Base-by-base conservation (phyloP, 2,113 vertebrate species). In the Pygoscelis adeliae region DNA sequence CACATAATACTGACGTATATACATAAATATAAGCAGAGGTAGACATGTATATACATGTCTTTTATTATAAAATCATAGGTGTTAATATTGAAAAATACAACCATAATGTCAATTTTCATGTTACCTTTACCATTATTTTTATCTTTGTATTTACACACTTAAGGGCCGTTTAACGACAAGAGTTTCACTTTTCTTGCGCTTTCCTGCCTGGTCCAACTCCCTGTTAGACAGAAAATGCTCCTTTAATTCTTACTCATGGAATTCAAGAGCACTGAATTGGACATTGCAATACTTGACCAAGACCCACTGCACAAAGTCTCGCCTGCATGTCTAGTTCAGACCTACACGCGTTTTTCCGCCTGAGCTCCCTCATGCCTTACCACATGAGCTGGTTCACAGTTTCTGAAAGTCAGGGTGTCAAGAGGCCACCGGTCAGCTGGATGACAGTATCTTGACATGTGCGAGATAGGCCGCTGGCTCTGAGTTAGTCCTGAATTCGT, bases 271-370 rank as follows among this genome's bases (percentile, higher is more conserved):
- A 5, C 4, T 50, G 11, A 40, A 10, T 32, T 49, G 38, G 32
- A 62, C 34, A 14, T 30, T 47, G 29, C 7, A 30, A 32, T 74
- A 7, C 26, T 38, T 56, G n/a, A 52, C 63, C 30, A 40, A 46
- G 67, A 71, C 50, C 3, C 20, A 6, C 38, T 50, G 55, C 0
- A 0, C 55, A n/a, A 82, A 44, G n/a, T 34, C 55, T 40, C 1
- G 1, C 27, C 50, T 58, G 10, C 2, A 0, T n/a, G n/a, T 66
- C 27, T 86, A 23, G 40, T 58, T 73, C 56, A 62, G 62, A 78
- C 18, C 42, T 78, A 66, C 63, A n/a, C 0, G 0, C 26, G 55
- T 67, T 87, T 91, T 84, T 71, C 52, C 29, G 10, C 56, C 72
- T 38, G 34, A 15, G 15, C n/a, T 84, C 73, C 38, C 29, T 94